These are phyloP conservation scores for Oligia strigilis DNA, from an alignment of 2,888 invertebrate genomes.

Conservation along the genomic window DNA sequence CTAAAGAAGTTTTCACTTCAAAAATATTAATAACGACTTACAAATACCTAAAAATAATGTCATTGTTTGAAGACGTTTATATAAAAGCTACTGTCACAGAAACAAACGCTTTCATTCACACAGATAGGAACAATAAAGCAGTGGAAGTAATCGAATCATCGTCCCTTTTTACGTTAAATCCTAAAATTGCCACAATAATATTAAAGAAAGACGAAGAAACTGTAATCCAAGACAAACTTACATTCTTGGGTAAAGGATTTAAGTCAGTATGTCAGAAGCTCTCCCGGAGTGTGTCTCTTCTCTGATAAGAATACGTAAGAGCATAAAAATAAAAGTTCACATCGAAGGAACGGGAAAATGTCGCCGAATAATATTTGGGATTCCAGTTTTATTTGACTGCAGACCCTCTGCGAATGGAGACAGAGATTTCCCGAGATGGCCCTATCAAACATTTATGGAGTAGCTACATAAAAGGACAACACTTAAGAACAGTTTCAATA, in stretches of 20 bases:
- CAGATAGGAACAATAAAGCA: constrained; percentile 33
- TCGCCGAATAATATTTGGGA: constrained; percentile 90
- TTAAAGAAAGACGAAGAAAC: constrained; percentile 72
- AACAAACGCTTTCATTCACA: constrained; percentile 21
- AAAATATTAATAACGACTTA: not conserved
- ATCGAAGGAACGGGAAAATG: constrained; percentile 89
- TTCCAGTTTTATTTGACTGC: constrained; percentile 90
- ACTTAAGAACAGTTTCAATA: constrained; percentile 90
- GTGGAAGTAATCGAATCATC: constrained; percentile 43
- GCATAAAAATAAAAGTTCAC: constrained; percentile 91
- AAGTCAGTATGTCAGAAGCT: constrained; percentile 88
- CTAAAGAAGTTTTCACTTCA: too few relatives aligned
- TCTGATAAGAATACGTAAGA: constrained; percentile 90
- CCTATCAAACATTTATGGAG: constrained; percentile 91
- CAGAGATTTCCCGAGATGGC: constrained; percentile 90
- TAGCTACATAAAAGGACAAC: constrained; percentile 90
- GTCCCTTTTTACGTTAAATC: constrained; percentile 56
- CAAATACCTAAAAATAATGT: not conserved
- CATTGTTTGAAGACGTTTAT: not conserved
- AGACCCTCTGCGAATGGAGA: constrained; percentile 90
- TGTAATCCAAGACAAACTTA: constrained; percentile 81
- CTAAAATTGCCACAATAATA: constrained; percentile 70
- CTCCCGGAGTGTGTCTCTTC: constrained; percentile 86
- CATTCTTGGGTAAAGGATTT: constrained; percentile 84
- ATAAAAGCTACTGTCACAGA: not conserved